A percentile compares a stretch with the other conserved stretches of the same genome.
Evolutionary conservation across 1,140 invertebrate species (phyloP).

Genomic region (Zaprionus ghesquierei): DNA sequence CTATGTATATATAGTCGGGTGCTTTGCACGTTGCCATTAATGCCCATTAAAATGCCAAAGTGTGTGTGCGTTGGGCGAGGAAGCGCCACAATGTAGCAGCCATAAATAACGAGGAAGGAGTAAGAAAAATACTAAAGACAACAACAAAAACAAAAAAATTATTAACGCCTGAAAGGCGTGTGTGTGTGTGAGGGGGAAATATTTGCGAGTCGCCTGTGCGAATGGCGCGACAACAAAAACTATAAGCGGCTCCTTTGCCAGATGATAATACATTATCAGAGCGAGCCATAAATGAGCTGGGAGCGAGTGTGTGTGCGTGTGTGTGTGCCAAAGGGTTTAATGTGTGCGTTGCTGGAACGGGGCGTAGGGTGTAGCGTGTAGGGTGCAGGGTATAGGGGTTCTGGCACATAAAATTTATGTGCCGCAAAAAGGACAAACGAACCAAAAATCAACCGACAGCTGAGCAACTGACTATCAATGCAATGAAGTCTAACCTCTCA

Average conservation of each 20-base stretch:
- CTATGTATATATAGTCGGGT: background rate
- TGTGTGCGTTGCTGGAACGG: background rate
- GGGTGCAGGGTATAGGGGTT: constrained; percentile 19
- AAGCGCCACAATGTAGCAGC: constrained; percentile 67
- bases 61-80: constrained; percentile 44
- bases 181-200: constrained; percentile 6
- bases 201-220: constrained; percentile 23
- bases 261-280: constrained; percentile 64
- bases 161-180: constrained; percentile 57
- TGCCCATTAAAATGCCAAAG: constrained; percentile 77
- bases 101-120: constrained; percentile 67
- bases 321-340: constrained; percentile 34
- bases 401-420: constrained; percentile 72
- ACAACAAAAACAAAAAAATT: constrained; percentile 43
- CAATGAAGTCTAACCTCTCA: constrained; percentile 32
- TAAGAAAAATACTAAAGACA: constrained; percentile 43
- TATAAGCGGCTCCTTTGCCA: constrained; percentile 15
- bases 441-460: constrained; percentile 66
- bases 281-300: constrained; percentile 63
- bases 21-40: constrained; percentile 49
- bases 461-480: constrained; percentile 50
- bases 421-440: constrained; percentile 61
- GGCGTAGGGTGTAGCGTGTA: background rate
- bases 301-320: constrained; percentile 13
- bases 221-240: constrained; percentile 39